These are phyloP conservation scores for Eleutherodactylus coqui DNA, from an alignment of 2,797 vertebrate species.

Conservation along the genomic window DNA sequence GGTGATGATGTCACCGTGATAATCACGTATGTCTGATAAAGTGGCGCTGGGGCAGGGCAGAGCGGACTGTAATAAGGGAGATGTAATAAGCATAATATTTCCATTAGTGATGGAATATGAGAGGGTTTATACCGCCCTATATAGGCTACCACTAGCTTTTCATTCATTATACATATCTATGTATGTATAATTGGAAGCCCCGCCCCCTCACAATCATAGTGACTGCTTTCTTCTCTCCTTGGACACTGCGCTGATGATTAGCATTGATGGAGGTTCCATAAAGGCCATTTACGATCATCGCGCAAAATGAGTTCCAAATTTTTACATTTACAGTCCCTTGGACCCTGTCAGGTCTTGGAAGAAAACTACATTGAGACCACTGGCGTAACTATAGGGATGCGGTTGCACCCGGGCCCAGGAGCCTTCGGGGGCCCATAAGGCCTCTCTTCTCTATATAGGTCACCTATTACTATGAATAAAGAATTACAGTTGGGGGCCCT, in stretches of 20 bases:
- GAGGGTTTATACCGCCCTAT: neutral
- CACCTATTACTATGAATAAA: too few species aligned
- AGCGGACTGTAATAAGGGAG: neutral
- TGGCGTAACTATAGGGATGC: too few species aligned
- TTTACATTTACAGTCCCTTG: too few species aligned
- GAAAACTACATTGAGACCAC: too few species aligned
- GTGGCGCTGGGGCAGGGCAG: neutral
- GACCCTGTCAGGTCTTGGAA: too few species aligned
- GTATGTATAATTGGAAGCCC: neutral
- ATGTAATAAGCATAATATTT: neutral
- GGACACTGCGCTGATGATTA: neutral
- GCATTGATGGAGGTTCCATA: neutral
- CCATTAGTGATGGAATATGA: neutral
- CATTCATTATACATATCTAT: neutral
- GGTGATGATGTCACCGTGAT: neutral
- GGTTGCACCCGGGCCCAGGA: too few species aligned
- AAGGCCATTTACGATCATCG: too few species aligned
- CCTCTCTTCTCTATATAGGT: too few species aligned
- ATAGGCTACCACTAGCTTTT: neutral
- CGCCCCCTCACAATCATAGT: neutral
- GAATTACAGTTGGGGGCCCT: too few species aligned
- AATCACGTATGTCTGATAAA: constrained; percentile 4
- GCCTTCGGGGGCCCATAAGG: too few species aligned
- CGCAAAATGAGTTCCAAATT: too few species aligned
- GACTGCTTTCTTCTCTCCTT: neutral